Percentiles rank a stretch among this genome's conserved stretches.
These are phyloP conservation scores for Toxotes jaculatrix DNA, from an alignment of 2,113 vertebrate genomes.

Conservation along the genomic window DNA sequence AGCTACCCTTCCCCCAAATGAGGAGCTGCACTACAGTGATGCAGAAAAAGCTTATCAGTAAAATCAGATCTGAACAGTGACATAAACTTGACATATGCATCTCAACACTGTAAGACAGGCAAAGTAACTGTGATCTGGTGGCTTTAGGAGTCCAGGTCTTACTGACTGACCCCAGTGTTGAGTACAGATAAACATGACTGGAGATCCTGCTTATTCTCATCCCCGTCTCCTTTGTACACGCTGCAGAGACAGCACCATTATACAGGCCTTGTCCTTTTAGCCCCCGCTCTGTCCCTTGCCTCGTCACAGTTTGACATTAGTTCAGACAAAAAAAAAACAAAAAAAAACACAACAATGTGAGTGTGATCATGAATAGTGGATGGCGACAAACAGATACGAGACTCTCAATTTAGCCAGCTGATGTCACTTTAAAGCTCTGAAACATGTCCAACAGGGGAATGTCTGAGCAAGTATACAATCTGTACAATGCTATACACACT, in stretches of 20 bases:
- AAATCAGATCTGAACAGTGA: conserved; percentile 19
- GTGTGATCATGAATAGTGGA: conserved; percentile 62
- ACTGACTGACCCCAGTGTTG: background rate
- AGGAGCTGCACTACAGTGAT: background rate
- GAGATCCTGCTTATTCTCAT: background rate
- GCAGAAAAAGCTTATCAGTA: conserved; percentile 17
- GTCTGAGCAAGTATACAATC: conserved; percentile 40
- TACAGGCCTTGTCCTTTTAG: conserved; percentile 30
- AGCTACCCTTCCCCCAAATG: background rate
- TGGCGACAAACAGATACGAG: conserved; percentile 68
- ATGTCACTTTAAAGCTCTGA: conserved; percentile 47
- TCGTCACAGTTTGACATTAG: conserved; percentile 34
- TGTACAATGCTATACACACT: conserved; percentile 47
- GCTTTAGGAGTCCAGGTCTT: background rate
- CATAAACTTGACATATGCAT: background rate
- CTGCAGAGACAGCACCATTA: conserved; percentile 15
- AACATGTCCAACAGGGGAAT: conserved; percentile 50
- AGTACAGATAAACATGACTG: background rate
- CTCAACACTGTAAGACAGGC: background rate
- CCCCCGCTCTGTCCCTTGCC: conserved; percentile 1
- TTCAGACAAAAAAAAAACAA: conserved; percentile 56
- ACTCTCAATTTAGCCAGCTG: conserved; percentile 43
- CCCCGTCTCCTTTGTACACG: conserved; percentile 2
- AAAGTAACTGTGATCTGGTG: conserved; percentile 8
- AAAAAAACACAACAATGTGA: conserved; percentile 31